A percentile compares a stretch with the other conserved stretches of the same genome.
phyloP scores from a whole-genome alignment of 2,797 vertebrate species.

The Lagocephalus sceleratus region DNA sequence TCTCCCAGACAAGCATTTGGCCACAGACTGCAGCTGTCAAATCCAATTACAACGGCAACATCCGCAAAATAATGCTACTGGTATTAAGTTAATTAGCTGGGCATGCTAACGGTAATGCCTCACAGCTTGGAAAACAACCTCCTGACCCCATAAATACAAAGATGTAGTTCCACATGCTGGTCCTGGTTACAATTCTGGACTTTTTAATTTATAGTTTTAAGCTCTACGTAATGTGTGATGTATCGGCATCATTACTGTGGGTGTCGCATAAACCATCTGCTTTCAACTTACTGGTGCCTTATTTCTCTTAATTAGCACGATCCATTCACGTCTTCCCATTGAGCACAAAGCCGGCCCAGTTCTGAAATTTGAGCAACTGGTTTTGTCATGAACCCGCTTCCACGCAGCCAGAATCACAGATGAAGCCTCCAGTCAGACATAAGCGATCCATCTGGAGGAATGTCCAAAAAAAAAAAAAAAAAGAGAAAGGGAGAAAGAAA shows the following conservation, averaged over 20 bases:
- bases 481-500: constrained; percentile 10
- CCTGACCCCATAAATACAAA: not conserved
- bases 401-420: not conserved
- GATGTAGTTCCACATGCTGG: not conserved
- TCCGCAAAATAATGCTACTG: not conserved
- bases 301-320: no score
- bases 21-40: not conserved
- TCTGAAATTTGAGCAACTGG: not conserved
- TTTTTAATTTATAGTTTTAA: no score
- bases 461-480: not conserved
- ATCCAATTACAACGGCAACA: not conserved
- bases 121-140: not conserved
- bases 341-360: not conserved
- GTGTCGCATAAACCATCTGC: no score
- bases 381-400: no score
- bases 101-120: not conserved
- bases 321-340: constrained; percentile 10
- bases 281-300: no score
- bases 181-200: not conserved
- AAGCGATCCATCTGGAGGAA: constrained; percentile 1
- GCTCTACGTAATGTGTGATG: no score
- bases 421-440: not conserved
- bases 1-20: not conserved
- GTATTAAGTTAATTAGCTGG: not conserved
- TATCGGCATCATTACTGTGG: no score